Evolutionary conservation across 2,113 vertebrate genomes (phyloP).

Genomic region (Notiomystis cincta): DNA sequence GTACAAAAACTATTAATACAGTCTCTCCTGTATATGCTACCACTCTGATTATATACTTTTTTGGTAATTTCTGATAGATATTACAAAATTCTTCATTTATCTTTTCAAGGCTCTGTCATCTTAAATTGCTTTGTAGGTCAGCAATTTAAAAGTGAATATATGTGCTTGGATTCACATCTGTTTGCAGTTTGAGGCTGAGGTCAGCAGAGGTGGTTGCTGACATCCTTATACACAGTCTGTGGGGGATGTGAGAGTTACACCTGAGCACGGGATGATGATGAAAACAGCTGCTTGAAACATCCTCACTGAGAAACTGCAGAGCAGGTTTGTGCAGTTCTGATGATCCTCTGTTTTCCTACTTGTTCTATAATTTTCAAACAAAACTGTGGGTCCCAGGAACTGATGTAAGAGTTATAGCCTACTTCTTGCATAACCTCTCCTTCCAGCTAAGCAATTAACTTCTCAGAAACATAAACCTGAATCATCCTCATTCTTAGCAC

Average conservation of each 20-base stretch:
- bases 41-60: not conserved
- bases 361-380: not conserved
- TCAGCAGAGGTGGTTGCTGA: not conserved
- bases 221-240: rapidly evolving
- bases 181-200: not conserved
- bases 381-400: not conserved
- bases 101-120: not conserved
- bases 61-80: not conserved
- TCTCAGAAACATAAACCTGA: not conserved
- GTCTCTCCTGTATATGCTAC: not conserved
- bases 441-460: not conserved
- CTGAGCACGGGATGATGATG: not conserved
- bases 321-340: not conserved
- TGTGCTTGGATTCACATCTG: not conserved
- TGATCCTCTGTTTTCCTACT: not conserved
- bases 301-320: not conserved
- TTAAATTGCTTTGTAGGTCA: not conserved
- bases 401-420: not conserved
- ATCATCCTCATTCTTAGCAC: not conserved
- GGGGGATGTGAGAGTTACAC: not conserved
- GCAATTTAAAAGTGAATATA: not conserved
- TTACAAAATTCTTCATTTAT: not conserved
- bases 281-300: not conserved
- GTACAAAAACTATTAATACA: not conserved
- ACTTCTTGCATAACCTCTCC: not conserved